A percentile compares a stretch with the other conserved stretches of the same genome.
Conservation (phyloP, 2,113 vertebrate species). For the Otis tarda region DNA sequence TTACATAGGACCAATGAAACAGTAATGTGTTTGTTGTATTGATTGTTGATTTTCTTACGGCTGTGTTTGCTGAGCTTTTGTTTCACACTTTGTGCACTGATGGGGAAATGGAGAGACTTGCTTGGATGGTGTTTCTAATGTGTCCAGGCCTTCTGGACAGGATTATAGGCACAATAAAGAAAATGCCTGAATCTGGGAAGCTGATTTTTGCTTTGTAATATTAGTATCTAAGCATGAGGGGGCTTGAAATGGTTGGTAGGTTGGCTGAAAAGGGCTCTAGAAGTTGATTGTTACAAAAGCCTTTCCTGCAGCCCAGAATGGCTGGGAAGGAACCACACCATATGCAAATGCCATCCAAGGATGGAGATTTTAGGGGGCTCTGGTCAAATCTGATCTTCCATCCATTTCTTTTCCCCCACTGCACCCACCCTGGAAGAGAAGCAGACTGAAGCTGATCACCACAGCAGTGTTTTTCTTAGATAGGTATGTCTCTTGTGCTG, state of each 20-base stretch:
- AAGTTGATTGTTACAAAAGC: background rate
- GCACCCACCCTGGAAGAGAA: background rate
- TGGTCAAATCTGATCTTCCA: background rate
- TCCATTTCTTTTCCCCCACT: background rate
- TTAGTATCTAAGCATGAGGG: background rate
- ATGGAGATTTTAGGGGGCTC: background rate
- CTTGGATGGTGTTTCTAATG: background rate
- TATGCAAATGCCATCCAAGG: background rate
- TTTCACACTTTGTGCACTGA: background rate
- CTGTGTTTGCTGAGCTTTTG: background rate
- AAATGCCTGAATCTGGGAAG: background rate
- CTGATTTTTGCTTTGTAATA: background rate
- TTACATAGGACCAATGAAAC: no score
- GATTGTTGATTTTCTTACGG: background rate
- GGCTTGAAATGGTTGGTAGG: background rate
- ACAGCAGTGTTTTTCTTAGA: background rate
- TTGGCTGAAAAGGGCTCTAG: background rate
- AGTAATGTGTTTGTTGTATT: background rate
- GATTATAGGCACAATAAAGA: background rate
- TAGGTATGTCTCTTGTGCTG: background rate
- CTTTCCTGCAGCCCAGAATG: background rate
- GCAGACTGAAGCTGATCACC: background rate
- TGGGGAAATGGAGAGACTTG: background rate
- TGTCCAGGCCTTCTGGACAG: background rate
- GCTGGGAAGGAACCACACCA: accelerated